These are phyloP conservation scores for Synanthedon andrenaeformis DNA, from an alignment of 2,888 invertebrate genomes.

Conservation along the genomic window DNA sequence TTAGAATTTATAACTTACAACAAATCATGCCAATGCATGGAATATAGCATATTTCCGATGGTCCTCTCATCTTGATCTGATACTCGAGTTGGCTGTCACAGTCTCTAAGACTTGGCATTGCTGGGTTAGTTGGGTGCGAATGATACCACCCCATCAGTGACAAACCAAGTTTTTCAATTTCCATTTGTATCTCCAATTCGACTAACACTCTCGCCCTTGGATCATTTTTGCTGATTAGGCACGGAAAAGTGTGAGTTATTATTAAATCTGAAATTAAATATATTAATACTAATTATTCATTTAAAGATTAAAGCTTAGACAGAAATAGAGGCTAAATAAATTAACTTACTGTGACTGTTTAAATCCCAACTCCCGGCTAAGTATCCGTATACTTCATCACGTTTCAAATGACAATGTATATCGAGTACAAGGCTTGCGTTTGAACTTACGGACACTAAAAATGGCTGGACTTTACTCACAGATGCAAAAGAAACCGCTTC, in stretches of 20 bases:
- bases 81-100: constrained; percentile 94
- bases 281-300: constrained; percentile 8
- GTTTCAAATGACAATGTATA: constrained; percentile 94
- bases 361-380: constrained; percentile 96
- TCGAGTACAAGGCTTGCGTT: constrained; percentile 90
- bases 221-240: constrained; percentile 84
- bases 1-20: too few species aligned
- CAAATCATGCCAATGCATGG: constrained; percentile 94
- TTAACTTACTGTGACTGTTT: constrained; percentile 87
- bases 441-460: constrained; percentile 86
- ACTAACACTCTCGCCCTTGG: constrained; percentile 80
- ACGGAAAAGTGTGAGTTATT: constrained; percentile 90
- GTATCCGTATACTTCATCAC: constrained; percentile 95
- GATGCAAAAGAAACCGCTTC: constrained; percentile 90
- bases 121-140: constrained; percentile 89
- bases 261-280: constrained; percentile 76
- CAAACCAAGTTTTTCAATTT: constrained; percentile 84
- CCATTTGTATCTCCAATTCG: constrained; percentile 84
- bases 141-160: constrained; percentile 95
- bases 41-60: constrained; percentile 89
- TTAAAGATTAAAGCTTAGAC: not conserved
- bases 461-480: constrained; percentile 92
- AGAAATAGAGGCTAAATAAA: not conserved
- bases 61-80: constrained; percentile 94
- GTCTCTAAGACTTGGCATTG: constrained; percentile 88